phyloP scores from a whole-genome alignment of 2,888 invertebrate species.

The Ceraclea dissimilis region DNA sequence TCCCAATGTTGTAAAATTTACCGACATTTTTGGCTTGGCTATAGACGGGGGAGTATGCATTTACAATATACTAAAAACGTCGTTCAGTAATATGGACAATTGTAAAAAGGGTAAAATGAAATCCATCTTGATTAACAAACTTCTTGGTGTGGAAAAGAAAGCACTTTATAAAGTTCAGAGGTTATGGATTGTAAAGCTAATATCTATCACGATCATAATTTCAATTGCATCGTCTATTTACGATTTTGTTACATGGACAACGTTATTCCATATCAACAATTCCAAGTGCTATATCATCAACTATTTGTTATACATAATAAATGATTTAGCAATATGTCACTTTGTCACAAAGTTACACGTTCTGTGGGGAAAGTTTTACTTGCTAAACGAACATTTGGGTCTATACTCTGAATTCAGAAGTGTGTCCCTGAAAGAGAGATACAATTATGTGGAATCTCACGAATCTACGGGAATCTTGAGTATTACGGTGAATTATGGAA shows the following conservation, averaged over 20 bases:
- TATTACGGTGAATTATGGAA: background rate
- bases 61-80: background rate
- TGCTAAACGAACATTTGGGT: slow-evolving; percentile 8
- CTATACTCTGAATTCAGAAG: background rate
- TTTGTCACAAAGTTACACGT: slow-evolving; percentile 5
- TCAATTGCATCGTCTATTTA: background rate
- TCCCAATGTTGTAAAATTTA: background rate
- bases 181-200: background rate
- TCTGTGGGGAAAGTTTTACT: slow-evolving; percentile 10
- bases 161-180: background rate
- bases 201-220: background rate
- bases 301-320: slow-evolving; percentile 5
- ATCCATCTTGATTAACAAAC: slow-evolving; percentile 3
- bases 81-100: background rate
- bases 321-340: slow-evolving; percentile 1
- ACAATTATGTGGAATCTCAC: background rate
- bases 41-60: background rate
- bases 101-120: background rate
- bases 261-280: background rate
- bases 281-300: slow-evolving; percentile 1
- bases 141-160: slow-evolving; percentile 6
- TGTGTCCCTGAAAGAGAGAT: too few species aligned
- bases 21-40: background rate
- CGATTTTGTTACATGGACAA: slow-evolving; percentile 14
- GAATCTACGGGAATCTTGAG: background rate